Percentiles rank a stretch among this genome's conserved stretches.
Conservation (phyloP, 2,797 vertebrate species). For the Urocyon cinereoargenteus region DNA sequence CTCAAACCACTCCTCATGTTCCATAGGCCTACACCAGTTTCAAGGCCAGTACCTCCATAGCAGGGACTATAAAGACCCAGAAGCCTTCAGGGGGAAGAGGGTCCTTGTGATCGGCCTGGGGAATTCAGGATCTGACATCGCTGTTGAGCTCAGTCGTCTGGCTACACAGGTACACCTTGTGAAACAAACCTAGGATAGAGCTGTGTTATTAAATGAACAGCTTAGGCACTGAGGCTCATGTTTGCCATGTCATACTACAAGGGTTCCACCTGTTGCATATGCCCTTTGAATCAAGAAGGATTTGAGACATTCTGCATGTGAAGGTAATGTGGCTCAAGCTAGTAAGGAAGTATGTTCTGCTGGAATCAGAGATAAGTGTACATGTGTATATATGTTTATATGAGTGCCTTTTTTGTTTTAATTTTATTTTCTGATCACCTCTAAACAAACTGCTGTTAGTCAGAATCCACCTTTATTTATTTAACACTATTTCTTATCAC, state of each 20-base stretch:
- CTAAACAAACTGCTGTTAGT: not conserved
- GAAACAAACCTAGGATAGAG: not conserved
- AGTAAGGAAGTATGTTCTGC: not conserved
- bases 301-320: not conserved
- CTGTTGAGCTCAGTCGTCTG: conserved; percentile 91
- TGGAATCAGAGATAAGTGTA: not conserved
- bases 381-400: rapidly evolving
- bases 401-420: not conserved
- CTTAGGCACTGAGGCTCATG: not conserved
- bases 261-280: not conserved
- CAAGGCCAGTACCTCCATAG: conserved; percentile 90
- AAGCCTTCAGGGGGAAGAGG: conserved; percentile 89
- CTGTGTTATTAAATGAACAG: not conserved
- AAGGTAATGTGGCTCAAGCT: not conserved
- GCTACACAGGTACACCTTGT: conserved; percentile 88
- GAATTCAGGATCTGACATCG: conserved; percentile 93
- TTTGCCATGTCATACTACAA: not conserved
- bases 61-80: conserved; percentile 91
- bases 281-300: not conserved
- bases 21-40: conserved; percentile 90
- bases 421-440: conserved; percentile 17
- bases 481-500: not conserved
- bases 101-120: conserved; percentile 93
- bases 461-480: not conserved
- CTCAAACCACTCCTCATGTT: not conserved